Evolutionary conservation across 2,113 vertebrate genomes (phyloP).

Genomic region (Laticauda laticaudata): DNA sequence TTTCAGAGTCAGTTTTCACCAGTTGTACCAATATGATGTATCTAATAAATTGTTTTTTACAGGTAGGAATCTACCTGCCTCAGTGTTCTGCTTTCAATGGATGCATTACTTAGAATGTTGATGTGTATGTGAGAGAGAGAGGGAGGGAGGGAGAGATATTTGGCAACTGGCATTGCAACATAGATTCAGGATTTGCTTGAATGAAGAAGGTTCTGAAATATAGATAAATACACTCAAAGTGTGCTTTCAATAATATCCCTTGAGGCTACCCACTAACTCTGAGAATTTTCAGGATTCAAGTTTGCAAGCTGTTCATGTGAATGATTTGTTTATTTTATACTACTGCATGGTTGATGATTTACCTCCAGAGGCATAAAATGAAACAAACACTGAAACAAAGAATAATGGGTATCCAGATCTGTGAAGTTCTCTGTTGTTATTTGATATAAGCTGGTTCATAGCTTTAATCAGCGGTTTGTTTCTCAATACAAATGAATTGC

Average conservation of each 20-base stretch:
- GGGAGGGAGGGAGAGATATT: too few relatives aligned
- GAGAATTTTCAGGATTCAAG: not conserved
- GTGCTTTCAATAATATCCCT: not conserved
- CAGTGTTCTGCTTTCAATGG: too few relatives aligned
- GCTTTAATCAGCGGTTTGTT: not conserved
- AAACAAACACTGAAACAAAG: not conserved
- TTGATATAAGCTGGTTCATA: not conserved
- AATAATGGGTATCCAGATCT: not conserved
- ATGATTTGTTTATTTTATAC: slow-evolving; percentile 18
- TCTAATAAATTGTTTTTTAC: too few relatives aligned
- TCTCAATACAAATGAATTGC: not conserved
- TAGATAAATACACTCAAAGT: not conserved
- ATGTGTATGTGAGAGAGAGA: not conserved
- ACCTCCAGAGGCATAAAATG: not conserved
- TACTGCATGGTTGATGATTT: not conserved
- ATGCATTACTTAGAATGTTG: too few relatives aligned
- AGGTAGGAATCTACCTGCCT: too few relatives aligned
- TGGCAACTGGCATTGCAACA: not conserved
- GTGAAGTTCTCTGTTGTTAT: not conserved
- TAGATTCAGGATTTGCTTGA: not conserved
- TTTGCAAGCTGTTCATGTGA: slow-evolving; percentile 16
- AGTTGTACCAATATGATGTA: too few relatives aligned
- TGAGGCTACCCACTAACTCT: not conserved
- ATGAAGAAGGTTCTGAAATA: not conserved
- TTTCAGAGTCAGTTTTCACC: too few relatives aligned